Evolutionary conservation across 2,797 vertebrate genomes (phyloP).

Genomic region (Galago senegalensis): DNA sequence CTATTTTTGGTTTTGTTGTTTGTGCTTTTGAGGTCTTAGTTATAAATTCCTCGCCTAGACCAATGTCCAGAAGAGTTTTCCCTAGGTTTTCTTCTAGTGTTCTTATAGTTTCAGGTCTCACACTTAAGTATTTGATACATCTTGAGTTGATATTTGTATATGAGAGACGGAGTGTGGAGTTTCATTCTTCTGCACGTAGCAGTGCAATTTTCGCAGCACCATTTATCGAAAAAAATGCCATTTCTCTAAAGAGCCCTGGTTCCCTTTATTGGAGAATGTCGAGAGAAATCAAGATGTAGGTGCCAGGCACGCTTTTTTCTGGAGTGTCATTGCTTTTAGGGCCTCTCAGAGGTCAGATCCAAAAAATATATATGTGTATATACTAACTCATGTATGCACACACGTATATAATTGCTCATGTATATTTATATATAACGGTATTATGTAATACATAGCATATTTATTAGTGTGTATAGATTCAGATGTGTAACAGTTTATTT

Average conservation of each 20-base stretch:
- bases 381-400: background rate
- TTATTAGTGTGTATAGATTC: background rate
- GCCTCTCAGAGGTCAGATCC: background rate
- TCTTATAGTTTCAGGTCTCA: background rate
- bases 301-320: background rate
- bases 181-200: background rate
- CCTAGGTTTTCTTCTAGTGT: background rate
- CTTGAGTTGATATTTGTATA: background rate
- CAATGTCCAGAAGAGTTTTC: background rate
- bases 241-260: background rate
- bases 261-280: background rate
- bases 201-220: background rate
- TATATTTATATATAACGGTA: background rate
- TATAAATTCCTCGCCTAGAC: background rate
- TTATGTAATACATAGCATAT: background rate
- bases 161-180: background rate
- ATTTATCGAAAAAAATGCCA: background rate
- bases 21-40: background rate
- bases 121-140: background rate
- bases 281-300: background rate
- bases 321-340: background rate
- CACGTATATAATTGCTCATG: background rate
- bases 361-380: background rate
- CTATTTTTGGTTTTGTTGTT: background rate
- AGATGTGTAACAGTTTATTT: background rate